Evolutionary conservation across 2,888 invertebrate genomes (phyloP).

Genomic region (Scaptomyza cyrtandrae): DNA sequence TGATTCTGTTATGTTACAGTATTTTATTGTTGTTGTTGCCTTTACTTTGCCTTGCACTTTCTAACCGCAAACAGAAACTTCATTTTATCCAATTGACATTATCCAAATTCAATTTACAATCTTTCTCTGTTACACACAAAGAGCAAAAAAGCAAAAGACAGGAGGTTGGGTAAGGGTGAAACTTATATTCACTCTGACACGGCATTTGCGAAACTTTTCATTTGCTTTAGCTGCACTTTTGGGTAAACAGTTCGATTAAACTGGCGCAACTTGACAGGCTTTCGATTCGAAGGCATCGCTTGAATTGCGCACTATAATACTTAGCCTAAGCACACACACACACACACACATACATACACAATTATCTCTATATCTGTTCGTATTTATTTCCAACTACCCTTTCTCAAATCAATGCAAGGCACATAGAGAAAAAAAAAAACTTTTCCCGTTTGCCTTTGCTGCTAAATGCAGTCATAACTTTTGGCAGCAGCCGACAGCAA

Average conservation of each 20-base stretch:
- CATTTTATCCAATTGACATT: slow-evolving; percentile 70
- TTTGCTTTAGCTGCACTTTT: slow-evolving; percentile 76
- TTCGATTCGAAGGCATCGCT: slow-evolving; percentile 34
- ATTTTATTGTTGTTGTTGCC: neutral
- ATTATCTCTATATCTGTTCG: slow-evolving; percentile 18
- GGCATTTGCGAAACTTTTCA: slow-evolving; percentile 69
- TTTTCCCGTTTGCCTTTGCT: slow-evolving; percentile 58
- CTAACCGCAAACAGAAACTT: slow-evolving; percentile 64
- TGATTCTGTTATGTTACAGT: slow-evolving; percentile 9
- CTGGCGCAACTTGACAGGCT: slow-evolving; percentile 59
- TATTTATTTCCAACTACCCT: slow-evolving; percentile 49
- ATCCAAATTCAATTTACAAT: slow-evolving; percentile 79
- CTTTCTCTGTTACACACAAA: slow-evolving; percentile 21
- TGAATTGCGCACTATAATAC: slow-evolving; percentile 54
- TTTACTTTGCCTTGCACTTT: slow-evolving; percentile 16
- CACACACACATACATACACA: slow-evolving; percentile 4
- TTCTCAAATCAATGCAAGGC: slow-evolving; percentile 76
- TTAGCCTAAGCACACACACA: slow-evolving; percentile 53
- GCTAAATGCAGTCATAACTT: slow-evolving; percentile 80
- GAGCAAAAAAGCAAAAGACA: neutral
- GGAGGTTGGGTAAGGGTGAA: neutral
- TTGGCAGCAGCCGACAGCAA: slow-evolving; percentile 66
- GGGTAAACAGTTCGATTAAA: slow-evolving; percentile 78
- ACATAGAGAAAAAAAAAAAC: slow-evolving; percentile 25
- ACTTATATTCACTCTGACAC: slow-evolving; percentile 46